These are phyloP conservation scores for Endomychus coccineus DNA, from an alignment of 2,888 invertebrate genomes.

Conservation along the genomic window DNA sequence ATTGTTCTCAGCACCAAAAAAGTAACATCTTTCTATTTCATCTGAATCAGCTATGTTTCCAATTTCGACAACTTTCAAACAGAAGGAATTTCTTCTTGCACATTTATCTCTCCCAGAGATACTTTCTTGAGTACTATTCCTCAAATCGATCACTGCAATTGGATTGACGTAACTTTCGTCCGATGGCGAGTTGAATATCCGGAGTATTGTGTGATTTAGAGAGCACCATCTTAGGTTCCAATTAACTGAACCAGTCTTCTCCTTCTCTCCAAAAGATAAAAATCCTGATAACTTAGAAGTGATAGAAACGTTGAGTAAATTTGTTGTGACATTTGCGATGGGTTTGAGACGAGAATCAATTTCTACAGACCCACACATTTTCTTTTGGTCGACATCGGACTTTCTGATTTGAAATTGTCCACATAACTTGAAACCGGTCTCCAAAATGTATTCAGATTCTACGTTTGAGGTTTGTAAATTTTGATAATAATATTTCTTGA, in stretches of 20 bases:
- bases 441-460: slow-evolving; percentile 23
- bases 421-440: slow-evolving; percentile 22
- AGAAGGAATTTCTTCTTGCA: slow-evolving; percentile 22
- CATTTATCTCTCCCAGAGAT: slow-evolving; percentile 31
- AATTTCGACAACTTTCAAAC: not conserved
- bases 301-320: slow-evolving; percentile 18
- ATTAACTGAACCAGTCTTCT: slow-evolving; percentile 36
- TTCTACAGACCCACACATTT: slow-evolving; percentile 1
- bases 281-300: slow-evolving; percentile 41
- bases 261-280: slow-evolving; percentile 47
- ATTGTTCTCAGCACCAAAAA: slow-evolving; percentile 46
- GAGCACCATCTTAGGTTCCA: slow-evolving; percentile 54
- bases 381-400: slow-evolving; percentile 14
- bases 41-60: no score
- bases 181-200: slow-evolving; percentile 48
- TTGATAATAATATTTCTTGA: slow-evolving; percentile 24
- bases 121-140: no score
- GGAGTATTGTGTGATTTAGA: slow-evolving; percentile 41
- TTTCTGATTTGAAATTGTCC: slow-evolving; percentile 9
- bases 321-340: not conserved
- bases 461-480: slow-evolving; percentile 24
- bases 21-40: no score
- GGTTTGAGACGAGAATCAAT: not conserved
- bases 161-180: slow-evolving; percentile 40
- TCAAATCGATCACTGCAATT: slow-evolving; percentile 40